Evolutionary conservation across 2,888 invertebrate species (phyloP).

Genomic region (Melanotus villosus): DNA sequence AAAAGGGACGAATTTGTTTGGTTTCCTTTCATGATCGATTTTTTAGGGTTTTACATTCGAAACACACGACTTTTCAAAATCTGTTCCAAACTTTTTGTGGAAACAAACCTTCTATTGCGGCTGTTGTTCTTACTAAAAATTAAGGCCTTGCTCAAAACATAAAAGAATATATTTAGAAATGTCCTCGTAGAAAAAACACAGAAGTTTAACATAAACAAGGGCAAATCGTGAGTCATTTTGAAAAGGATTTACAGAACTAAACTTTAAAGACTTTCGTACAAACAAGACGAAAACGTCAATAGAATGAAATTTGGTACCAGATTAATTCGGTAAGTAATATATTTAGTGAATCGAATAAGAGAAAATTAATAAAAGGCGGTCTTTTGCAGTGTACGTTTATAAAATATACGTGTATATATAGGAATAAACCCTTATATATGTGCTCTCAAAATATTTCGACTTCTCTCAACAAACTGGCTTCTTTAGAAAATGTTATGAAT

Average conservation of each 20-base stretch:
- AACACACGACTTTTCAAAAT: too few species aligned
- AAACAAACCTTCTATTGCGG: too few species aligned
- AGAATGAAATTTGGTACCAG: neutral
- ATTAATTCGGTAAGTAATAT: neutral
- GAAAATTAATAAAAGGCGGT: conserved; percentile 35
- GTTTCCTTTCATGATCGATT: neutral
- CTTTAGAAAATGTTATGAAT: conserved; percentile 72
- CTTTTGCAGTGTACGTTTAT: conserved; percentile 45
- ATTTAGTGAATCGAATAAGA: conserved; percentile 8
- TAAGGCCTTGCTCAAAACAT: too few species aligned
- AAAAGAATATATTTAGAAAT: too few species aligned
- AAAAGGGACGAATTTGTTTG: neutral
- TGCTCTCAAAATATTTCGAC: conserved; percentile 65
- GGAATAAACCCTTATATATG: conserved; percentile 53
- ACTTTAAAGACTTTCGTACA: too few species aligned
- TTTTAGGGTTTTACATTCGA: neutral
- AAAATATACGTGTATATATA: too few species aligned
- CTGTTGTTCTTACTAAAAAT: too few species aligned
- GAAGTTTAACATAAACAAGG: too few species aligned
- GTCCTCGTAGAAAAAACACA: too few species aligned
- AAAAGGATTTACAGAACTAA: too few species aligned
- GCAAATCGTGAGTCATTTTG: too few species aligned
- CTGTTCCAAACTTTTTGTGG: too few species aligned
- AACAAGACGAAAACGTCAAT: neutral
- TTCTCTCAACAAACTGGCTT: conserved; percentile 65